Percentiles rank a stretch among this genome's conserved stretches.
These are phyloP conservation scores for Pseudanteris insignis DNA, from an alignment of 2,888 invertebrate species.

Conservation along the genomic window DNA sequence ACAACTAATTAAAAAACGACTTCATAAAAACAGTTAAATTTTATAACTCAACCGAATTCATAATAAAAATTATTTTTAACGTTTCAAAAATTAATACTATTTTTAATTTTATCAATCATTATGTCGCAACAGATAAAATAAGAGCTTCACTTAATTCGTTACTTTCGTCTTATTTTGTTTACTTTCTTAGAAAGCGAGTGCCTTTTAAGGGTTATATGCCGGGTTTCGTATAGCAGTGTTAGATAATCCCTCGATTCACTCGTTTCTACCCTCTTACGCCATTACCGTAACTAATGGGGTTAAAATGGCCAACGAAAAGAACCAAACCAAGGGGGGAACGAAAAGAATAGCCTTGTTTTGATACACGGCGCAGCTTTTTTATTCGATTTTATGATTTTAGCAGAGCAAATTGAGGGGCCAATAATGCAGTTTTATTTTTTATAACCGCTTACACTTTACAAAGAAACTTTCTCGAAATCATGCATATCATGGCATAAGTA, in stretches of 20 bases:
- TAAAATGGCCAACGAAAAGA: slow-evolving; percentile 29
- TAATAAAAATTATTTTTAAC: no score
- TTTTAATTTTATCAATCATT: no score
- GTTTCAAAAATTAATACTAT: no score
- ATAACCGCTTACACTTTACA: no score
- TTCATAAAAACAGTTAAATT: neutral
- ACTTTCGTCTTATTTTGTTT: slow-evolving; percentile 25
- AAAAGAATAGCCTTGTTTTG: slow-evolving; percentile 36
- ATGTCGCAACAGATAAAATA: no score
- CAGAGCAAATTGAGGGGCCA: slow-evolving; percentile 15
- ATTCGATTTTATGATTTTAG: slow-evolving; percentile 31
- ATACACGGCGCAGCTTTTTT: slow-evolving; percentile 22
- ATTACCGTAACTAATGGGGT: slow-evolving; percentile 36
- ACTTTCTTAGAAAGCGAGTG: slow-evolving; percentile 17
- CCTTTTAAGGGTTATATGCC: slow-evolving; percentile 38
- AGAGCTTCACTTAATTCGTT: slow-evolving; percentile 18
- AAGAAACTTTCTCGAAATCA: no score
- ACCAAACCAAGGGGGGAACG: slow-evolving; percentile 22
- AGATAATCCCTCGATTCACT: slow-evolving; percentile 18
- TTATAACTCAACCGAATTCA: no score
- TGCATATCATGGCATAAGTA: no score
- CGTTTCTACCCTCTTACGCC: slow-evolving; percentile 24
- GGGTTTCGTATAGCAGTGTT: slow-evolving; percentile 35
- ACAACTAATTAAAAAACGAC: neutral
- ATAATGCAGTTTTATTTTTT: slow-evolving; percentile 36